Evolutionary conservation across 1,140 invertebrate genomes (phyloP), one percentile per base, ranked within the genome.

Genomic region (Oncopeltus fasciatus): DNA sequence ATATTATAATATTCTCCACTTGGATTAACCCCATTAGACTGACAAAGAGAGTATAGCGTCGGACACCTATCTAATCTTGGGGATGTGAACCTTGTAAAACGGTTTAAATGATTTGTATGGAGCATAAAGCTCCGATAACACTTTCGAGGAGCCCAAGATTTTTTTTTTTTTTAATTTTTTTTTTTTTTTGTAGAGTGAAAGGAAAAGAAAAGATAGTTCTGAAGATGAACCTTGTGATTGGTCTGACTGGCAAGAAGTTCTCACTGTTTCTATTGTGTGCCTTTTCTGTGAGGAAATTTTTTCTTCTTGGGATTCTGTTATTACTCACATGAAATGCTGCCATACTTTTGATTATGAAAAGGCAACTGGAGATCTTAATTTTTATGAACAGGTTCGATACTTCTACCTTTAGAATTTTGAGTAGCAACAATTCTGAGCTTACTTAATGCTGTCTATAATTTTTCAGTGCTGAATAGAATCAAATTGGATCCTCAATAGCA

Each of bases 191-290:
- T 49, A 68, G 63, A 53, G 67, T 63, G 66, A 69, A 18, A 58
- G 66, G 60, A 57, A 57, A 29, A 57, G 56, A 57, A 2, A 18
- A 33, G 59, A 64, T 61, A 63, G 65, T 64, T 74, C 78, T 62
- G 72, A 77, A 3, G 84, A 74, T 56, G 68, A 70, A 58, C 81
- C 83, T 69, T 78, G 79, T 3, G 83, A 86, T 60, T 90, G 89
- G 86, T 86, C 81, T 1, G 89, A 92, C 71, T 92, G 89, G 89
- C 80, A 82, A 56, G 86, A 85, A 27, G 76, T 80, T 75, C 79
- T 60, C 53, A 74, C 77, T 27, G 70, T 73, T 47, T 63, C 72
- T 43, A 81, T 89, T 59, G 82, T 78, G 51, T 92, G 90, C 68
- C 74, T 92, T 0, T 83, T 88, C 68, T 92, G 90, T 72, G 69